Evolutionary conservation across 2,113 vertebrate genomes (phyloP), one percentile per base, ranked within the genome.

Genomic region (Albula goreensis): DNA sequence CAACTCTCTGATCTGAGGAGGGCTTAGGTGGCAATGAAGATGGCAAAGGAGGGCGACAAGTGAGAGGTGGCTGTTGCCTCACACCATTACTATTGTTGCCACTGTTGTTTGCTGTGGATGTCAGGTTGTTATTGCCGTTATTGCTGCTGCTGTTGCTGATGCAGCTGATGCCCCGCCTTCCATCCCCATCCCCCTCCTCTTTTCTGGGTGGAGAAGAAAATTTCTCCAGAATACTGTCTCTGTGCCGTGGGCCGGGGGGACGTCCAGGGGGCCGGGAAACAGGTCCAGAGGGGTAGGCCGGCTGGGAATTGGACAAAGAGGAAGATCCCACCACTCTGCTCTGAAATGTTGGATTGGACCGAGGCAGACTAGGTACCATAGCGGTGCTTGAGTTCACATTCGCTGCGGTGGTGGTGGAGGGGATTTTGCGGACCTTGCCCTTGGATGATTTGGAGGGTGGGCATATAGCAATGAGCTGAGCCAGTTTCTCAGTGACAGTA

Each of bases 381-480:
- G 85, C 93, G n/a, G 88, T 63, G 0, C 88, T 78, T 3, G 89
- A 86, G 53, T 92, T 83, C 52, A 48, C 51, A 41, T 78, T 90
- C 52, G 48, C 15, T 80, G 90, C 88, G 86, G 91, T 83, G 70
- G 90, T 89, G 80, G 89, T 88, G 74, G 66, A 79, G 83, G 81
- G 89, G 22, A 90, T 88, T 89, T 94, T 95, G 87, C 90, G 90
- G 86, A 89, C 93, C 94, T 97, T 98, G 85, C 91, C 93, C 96
- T 97, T 98, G 88, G 95, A 96, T 90, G 96, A 96, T 92, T 95
- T 95, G 78, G 95, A 92, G 81, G 96, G 94, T 88, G 95, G 95
- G 92, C 94, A 96, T 85, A 95, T 96, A 86, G 95, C 95, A 86
- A 96, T 96, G 17, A 97, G 95, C 9, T 96, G 95, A 80, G 95